Conservation (phyloP, 2,113 vertebrate species). For the Malurus elegans region DNA sequence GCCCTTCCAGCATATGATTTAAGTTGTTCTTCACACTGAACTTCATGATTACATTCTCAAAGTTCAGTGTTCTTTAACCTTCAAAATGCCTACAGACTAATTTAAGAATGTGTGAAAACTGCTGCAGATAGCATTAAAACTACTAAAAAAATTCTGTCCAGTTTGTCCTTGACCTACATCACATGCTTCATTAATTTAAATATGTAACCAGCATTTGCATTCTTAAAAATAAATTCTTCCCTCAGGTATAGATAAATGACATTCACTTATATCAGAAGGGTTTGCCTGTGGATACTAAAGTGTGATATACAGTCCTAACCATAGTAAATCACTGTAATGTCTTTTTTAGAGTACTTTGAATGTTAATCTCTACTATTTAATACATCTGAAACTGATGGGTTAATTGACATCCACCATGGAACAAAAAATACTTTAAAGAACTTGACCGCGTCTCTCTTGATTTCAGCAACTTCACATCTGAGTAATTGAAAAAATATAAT, state of each 20-base stretch:
- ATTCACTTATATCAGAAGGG: background rate
- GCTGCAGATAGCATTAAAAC: constrained; percentile 9
- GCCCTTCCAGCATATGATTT: background rate
- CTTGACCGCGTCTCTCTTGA: background rate
- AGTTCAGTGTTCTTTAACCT: constrained; percentile 36
- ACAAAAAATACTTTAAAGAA: constrained; percentile 2
- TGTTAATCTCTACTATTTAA: background rate
- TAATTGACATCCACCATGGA: background rate
- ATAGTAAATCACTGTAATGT: background rate
- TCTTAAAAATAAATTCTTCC: constrained; percentile 13
- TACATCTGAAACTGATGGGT: background rate
- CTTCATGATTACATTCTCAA: background rate
- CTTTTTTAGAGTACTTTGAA: background rate
- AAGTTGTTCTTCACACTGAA: constrained; percentile 1
- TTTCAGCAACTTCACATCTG: background rate
- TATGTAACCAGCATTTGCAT: constrained; percentile 13
- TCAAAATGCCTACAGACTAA: background rate
- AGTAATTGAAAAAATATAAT: constrained; percentile 23
- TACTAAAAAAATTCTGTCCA: background rate
- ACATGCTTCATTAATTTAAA: constrained; percentile 12
- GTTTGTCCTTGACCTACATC: background rate
- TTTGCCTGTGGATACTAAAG: background rate
- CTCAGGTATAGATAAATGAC: background rate
- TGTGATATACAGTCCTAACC: background rate
- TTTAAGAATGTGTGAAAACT: constrained; percentile 12